These are phyloP conservation scores for Sebastes taczanowskii DNA, from an alignment of 2,797 vertebrate species.

Conservation along the genomic window DNA sequence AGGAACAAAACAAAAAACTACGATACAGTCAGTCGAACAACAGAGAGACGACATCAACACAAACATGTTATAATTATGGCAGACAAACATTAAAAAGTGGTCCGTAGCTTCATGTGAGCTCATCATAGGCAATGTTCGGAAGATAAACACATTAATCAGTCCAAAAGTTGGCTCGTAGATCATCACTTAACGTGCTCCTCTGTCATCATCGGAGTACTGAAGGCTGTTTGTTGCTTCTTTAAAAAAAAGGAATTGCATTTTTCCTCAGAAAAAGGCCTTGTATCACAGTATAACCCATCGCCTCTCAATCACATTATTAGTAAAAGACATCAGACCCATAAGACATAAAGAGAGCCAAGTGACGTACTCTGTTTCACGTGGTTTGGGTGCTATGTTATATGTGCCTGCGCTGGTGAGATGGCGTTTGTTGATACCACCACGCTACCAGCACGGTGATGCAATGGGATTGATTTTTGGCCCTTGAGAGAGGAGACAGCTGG, in stretches of 20 bases:
- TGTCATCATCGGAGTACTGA: conserved; percentile 26
- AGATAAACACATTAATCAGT: conserved; percentile 53
- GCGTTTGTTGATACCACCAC: conserved; percentile 25
- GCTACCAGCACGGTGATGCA: conserved; percentile 43
- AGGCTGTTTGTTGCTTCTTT: conserved; percentile 29
- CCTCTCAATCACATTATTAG: conserved; percentile 63
- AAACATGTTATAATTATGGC: conserved; percentile 41
- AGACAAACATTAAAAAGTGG: conserved; percentile 59
- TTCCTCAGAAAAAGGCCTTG: conserved; percentile 36
- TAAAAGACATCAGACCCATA: conserved; percentile 38
- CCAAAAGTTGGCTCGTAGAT: conserved; percentile 34
- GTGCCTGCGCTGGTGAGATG: conserved; percentile 16
- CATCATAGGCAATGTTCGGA: conserved; percentile 28
- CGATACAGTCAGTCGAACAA: conserved; percentile 36
- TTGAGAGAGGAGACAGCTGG: conserved; percentile 59
- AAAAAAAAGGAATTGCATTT: conserved; percentile 40
- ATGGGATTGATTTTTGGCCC: conserved; percentile 64
- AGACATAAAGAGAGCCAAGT: conserved; percentile 38
- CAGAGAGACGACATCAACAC: background rate
- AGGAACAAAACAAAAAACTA: conserved; percentile 20
- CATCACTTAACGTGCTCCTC: conserved; percentile 24
- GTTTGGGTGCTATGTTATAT: background rate
- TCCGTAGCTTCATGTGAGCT: conserved; percentile 38
- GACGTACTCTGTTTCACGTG: conserved; percentile 1
- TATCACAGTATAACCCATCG: conserved; percentile 71